Percentiles rank a stretch among this genome's conserved stretches.
phyloP scores from a whole-genome alignment of 1,140 invertebrate genomes.

The Drosophila erecta region DNA sequence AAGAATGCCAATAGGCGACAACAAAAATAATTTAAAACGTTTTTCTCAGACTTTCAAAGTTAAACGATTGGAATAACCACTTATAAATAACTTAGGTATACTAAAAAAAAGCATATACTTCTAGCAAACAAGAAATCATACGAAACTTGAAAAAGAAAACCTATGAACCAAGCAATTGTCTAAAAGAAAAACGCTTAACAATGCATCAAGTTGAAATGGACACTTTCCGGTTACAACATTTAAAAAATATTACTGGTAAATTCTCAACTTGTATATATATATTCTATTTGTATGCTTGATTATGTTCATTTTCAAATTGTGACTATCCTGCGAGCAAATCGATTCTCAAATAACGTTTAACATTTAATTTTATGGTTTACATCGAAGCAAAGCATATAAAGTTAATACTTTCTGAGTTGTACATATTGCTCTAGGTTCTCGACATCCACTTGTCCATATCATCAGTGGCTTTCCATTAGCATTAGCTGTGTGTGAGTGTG shows the following conservation, averaged over 20 bases:
- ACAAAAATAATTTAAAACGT: slow-evolving; percentile 10
- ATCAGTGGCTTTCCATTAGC: slow-evolving; percentile 19
- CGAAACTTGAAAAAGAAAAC: slow-evolving; percentile 8
- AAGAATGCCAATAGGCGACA: slow-evolving; percentile 13
- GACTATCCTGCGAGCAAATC: slow-evolving; percentile 47
- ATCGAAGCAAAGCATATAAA: slow-evolving; percentile 68
- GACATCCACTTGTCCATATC: slow-evolving; percentile 18
- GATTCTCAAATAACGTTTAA: slow-evolving; percentile 48
- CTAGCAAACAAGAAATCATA: slow-evolving; percentile 23
- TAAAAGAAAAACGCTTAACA: not conserved
- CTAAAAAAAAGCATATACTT: slow-evolving; percentile 3
- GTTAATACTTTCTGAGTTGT: slow-evolving; percentile 65
- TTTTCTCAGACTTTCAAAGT: slow-evolving; percentile 28
- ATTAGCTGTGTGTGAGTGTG: slow-evolving; percentile 23
- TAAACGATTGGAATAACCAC: slow-evolving; percentile 19
- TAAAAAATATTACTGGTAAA: slow-evolving; percentile 24
- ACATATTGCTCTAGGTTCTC: slow-evolving; percentile 70
- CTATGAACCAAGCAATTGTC: slow-evolving; percentile 6
- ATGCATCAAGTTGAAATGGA: slow-evolving; percentile 3
- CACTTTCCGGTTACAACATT: slow-evolving; percentile 18
- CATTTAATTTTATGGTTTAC: slow-evolving; percentile 48
- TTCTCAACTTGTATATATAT: slow-evolving; percentile 29
- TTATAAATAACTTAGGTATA: slow-evolving; percentile 28
- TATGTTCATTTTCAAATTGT: slow-evolving; percentile 53
- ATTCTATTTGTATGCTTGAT: slow-evolving; percentile 37